Conservation (phyloP, 2,797 vertebrate genomes). For the Darevskia nairensis region DNA sequence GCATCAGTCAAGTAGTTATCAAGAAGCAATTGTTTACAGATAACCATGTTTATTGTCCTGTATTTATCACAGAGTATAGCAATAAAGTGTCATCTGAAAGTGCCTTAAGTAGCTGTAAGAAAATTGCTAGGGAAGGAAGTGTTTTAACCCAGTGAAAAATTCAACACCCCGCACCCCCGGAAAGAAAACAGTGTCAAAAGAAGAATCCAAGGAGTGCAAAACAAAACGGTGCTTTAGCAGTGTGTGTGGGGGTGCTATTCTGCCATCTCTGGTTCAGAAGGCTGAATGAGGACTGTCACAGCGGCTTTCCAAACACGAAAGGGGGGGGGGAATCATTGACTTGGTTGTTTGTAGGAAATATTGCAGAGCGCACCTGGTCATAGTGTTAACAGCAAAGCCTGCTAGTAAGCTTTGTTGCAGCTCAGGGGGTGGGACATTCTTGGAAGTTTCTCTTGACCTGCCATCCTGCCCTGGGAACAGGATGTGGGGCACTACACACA, state of each 20-base stretch:
- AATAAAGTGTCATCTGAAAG: not conserved
- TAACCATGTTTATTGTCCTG: not conserved
- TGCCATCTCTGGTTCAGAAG: constrained; percentile 30
- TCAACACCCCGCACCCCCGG: not conserved
- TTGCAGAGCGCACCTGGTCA: constrained; percentile 34
- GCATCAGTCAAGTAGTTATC: not conserved
- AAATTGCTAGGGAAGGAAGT: constrained; percentile 40
- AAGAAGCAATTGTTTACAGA: constrained; percentile 11
- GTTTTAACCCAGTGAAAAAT: not conserved
- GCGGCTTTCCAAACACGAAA: constrained; percentile 43
- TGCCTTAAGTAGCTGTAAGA: not conserved
- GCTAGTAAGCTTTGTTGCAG: constrained; percentile 45
- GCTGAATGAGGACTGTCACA: constrained; percentile 11
- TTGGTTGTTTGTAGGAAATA: constrained; percentile 60
- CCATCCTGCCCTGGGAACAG: not conserved
- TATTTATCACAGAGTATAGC: not conserved
- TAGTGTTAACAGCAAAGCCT: constrained; percentile 31
- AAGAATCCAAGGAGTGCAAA: not conserved
- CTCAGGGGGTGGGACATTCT: constrained; percentile 19
- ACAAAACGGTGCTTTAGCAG: not conserved
- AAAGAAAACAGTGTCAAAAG: not conserved
- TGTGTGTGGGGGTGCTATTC: not conserved
- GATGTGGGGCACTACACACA: constrained; percentile 4
- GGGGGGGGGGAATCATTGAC: constrained; percentile 7
- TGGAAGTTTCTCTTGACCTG: constrained; percentile 29